These are phyloP conservation scores for Platyura marginata DNA, from an alignment of 1,140 invertebrate species.

Conservation along the genomic window DNA sequence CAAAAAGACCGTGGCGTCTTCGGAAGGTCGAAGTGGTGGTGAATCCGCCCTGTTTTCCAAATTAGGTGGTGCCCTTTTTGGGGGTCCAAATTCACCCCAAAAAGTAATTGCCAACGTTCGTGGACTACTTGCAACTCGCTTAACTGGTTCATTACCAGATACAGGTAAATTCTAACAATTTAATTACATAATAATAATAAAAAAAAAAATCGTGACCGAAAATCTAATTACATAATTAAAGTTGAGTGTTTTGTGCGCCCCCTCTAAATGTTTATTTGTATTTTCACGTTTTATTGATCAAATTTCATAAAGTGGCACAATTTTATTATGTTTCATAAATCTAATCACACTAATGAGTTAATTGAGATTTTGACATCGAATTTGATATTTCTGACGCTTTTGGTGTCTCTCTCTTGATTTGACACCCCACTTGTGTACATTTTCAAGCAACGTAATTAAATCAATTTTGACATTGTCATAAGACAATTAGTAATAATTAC, in stretches of 20 bases:
- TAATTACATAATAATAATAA: neutral
- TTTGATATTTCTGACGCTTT: too few species aligned
- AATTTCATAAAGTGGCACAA: neutral
- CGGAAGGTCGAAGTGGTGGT: constrained; percentile 15
- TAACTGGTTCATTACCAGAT: constrained; percentile 31
- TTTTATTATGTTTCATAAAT: too few species aligned
- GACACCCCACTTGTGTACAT: too few species aligned
- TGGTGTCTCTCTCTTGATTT: too few species aligned
- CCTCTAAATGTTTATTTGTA: too few species aligned
- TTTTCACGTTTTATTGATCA: neutral
- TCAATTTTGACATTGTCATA: too few species aligned
- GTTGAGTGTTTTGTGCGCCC: too few species aligned
- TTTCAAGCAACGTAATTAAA: too few species aligned
- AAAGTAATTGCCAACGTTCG: constrained; percentile 34
- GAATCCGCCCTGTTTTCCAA: constrained; percentile 25
- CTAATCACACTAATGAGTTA: too few species aligned
- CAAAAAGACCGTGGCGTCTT: constrained; percentile 18
- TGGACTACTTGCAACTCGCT: constrained; percentile 31
- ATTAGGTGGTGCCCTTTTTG: constrained; percentile 25
- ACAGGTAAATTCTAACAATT: constrained; percentile 27
- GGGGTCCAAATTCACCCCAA: constrained; percentile 30
- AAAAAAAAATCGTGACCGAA: neutral
- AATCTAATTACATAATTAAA: neutral
- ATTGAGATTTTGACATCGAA: too few species aligned
- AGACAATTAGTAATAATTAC: too few species aligned